phyloP scores from a whole-genome alignment of 2,888 invertebrate genomes.

The Schizotus pectinicornis region DNA sequence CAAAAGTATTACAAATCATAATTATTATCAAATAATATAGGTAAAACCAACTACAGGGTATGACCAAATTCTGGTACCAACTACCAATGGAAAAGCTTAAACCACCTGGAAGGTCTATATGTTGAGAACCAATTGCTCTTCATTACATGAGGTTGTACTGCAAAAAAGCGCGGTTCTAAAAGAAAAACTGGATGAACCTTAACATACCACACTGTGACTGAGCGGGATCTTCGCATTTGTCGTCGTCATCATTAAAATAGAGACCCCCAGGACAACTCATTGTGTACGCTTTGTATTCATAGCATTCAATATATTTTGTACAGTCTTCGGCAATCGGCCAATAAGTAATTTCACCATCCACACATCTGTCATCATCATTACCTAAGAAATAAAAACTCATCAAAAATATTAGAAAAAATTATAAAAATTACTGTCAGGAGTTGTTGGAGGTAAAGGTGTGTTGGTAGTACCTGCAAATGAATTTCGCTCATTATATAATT shows the following conservation, averaged over 20 bases:
- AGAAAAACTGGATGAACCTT: too few relatives aligned
- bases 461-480: not conserved
- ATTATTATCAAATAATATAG: too few relatives aligned
- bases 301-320: constrained; percentile 13
- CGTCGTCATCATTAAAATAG: not conserved
- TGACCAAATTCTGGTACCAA: too few relatives aligned
- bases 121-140: too few relatives aligned
- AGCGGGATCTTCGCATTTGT: constrained; percentile 2
- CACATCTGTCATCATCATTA: constrained; percentile 9
- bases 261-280: constrained; percentile 14
- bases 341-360: not conserved
- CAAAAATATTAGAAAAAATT: too few relatives aligned
- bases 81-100: too few relatives aligned
- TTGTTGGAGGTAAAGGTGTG: constrained; percentile 3
- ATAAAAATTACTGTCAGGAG: not conserved
- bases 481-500: not conserved
- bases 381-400: too few relatives aligned
- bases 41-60: too few relatives aligned
- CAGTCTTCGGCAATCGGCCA: constrained; percentile 13
- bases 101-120: too few relatives aligned
- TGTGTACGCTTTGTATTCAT: not conserved
- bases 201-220: constrained; percentile 12
- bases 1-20: too few relatives aligned
- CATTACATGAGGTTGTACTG: too few relatives aligned
- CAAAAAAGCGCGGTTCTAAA: too few relatives aligned